Conservation (phyloP, 2,113 vertebrate species). For the Tachycineta bicolor region DNA sequence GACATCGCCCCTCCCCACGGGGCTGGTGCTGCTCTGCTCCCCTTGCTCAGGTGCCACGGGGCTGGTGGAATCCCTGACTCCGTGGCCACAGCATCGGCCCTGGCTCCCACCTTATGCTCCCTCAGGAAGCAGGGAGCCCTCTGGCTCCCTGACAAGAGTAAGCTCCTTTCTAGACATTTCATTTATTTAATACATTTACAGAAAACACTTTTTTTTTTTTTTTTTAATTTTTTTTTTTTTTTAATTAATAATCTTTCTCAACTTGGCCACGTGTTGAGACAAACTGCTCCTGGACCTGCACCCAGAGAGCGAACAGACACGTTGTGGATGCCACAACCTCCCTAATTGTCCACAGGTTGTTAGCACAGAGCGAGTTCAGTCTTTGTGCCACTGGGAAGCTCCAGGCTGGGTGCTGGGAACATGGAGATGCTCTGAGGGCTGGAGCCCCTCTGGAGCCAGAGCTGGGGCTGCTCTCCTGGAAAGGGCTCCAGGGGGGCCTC, state of each 20-base stretch:
- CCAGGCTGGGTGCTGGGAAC: not conserved
- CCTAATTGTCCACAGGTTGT: not conserved
- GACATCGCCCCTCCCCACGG: fast-evolving
- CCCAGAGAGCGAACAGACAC: fast-evolving
- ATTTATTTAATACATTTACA: not conserved
- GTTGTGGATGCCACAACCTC: not conserved
- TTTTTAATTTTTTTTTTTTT: not conserved
- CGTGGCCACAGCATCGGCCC: not conserved
- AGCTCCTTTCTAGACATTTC: not conserved
- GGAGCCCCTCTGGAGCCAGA: not conserved
- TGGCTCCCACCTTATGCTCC: fast-evolving
- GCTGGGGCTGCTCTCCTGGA: not conserved
- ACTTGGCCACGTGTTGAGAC: not conserved
- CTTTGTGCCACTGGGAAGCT: not conserved
- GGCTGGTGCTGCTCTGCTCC: not conserved
- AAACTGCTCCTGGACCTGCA: not conserved
- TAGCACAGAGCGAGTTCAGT: not conserved
- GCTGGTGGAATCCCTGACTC: not conserved
- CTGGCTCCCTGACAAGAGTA: not conserved
- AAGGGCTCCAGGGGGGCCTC: not conserved
- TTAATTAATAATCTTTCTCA: not conserved
- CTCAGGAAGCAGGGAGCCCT: not conserved
- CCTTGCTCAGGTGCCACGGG: fast-evolving
- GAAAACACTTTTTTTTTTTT: not conserved
- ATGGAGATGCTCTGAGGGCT: not conserved